Evolutionary conservation across 53 echinoderm and acorn worm genomes (phyloP).

Genomic region (Astropecten irregularis): DNA sequence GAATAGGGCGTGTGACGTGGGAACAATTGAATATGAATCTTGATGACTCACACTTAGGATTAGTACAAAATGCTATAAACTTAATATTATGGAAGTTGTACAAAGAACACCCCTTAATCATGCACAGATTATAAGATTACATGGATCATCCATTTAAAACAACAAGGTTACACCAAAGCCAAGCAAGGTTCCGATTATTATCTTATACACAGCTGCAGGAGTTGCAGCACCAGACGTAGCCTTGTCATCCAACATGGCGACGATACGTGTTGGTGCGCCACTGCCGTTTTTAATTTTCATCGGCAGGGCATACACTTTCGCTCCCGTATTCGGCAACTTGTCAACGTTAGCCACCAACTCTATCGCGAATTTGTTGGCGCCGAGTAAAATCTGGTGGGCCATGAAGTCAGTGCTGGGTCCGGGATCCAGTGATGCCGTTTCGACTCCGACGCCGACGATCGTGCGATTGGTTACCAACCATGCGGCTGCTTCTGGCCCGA

Average conservation of each 20-base stretch:
- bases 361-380: conserved; percentile 7
- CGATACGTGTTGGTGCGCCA: conserved; percentile 29
- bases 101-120: too few species aligned
- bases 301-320: conserved; percentile 22
- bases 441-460: conserved; percentile 1
- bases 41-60: too few species aligned
- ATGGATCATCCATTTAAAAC: too few species aligned
- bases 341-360: conserved; percentile 60
- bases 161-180: too few species aligned
- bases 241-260: neutral
- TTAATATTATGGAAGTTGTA: too few species aligned
- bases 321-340: too few species aligned
- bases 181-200: too few species aligned
- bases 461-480: conserved; percentile 37
- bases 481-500: conserved; percentile 42
- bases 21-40: too few species aligned
- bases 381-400: conserved; percentile 21
- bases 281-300: conserved; percentile 40
- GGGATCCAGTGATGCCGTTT: conserved; percentile 26
- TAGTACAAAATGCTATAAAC: too few species aligned
- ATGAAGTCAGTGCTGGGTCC: neutral
- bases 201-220: neutral
- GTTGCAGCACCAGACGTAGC: neutral
- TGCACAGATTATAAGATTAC: too few species aligned
- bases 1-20: too few species aligned